Evolutionary conservation across 35 echinoderm and acorn worm species (phyloP), one percentile per base, ranked within the genome.

Genomic region (Acanthaster planci): DNA sequence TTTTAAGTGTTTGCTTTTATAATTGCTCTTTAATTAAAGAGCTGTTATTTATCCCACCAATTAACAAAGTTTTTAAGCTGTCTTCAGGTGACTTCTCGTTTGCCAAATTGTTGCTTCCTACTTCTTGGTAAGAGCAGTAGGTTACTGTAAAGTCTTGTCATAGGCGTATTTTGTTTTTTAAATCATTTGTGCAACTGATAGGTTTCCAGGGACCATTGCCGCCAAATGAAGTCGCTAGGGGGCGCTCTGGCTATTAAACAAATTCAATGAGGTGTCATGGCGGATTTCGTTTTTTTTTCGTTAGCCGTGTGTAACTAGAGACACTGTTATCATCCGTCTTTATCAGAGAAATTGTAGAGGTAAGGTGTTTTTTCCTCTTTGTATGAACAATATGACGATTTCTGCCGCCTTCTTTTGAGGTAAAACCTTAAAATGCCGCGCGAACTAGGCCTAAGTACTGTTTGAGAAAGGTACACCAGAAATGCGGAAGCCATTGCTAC

Each of bases 301-400:
- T 72, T 72, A 72, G 64, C 64, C 14, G 64, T 72, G 18, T 72
- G 64, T 72, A 72, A 72, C 64, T 72, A 72, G 23, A 72, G 26
- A 29, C 19, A 72, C 64, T 72, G 14, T 72, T 26, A 27, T 72
- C 19, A 21, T 72, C 64, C 30, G 34, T 72, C 34, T 27, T 19
- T 31, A 26, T 72, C 30, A 27, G 26, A 72, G 64, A 72, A 72
- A 2, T 29, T 72, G 7, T 27, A 72, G 64, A 72, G 22, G 34
- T 0, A 12, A 29, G 42, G 4, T 47, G 4, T 4, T 47, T 47
- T 47, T 47, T 47, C 12, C 42, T 47, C 42, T 12, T 47, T 47
- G 42, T 6, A 47, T 47, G 42, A 47, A 47, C 42, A 47, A 47
- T 47, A 47, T 47, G 42, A 47, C 42, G 42, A 47, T 47, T n/a